Conservation (phyloP, 1,140 invertebrate species). For the Hylaeus anthracinus region DNA sequence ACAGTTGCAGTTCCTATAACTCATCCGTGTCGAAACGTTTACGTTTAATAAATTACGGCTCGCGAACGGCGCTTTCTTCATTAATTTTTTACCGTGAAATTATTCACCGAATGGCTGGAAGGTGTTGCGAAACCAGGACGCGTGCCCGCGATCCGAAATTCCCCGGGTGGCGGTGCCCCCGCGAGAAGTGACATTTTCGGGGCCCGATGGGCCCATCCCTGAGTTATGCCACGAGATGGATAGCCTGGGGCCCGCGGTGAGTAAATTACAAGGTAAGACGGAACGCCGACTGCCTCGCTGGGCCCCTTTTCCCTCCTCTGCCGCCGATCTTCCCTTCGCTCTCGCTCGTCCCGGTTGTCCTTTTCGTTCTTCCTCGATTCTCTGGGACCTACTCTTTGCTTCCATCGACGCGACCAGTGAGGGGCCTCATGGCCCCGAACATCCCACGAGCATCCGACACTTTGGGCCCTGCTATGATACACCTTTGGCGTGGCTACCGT, state of each 20-base stretch:
- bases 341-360: constrained; percentile 45
- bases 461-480: constrained; percentile 71
- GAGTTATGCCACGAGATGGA: constrained; percentile 77
- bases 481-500: constrained; percentile 72
- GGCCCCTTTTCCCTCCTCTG: constrained; percentile 21
- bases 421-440: constrained; percentile 54
- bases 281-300: constrained; percentile 71
- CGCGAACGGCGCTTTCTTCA: no score
- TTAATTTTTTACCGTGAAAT: no score
- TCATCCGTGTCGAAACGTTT: no score
- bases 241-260: constrained; percentile 78
- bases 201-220: constrained; percentile 68
- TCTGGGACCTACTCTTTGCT: constrained; percentile 18
- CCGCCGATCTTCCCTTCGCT: constrained; percentile 36
- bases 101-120: neutral
- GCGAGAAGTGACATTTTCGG: constrained; percentile 68
- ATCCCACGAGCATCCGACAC: constrained; percentile 69
- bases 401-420: constrained; percentile 36
- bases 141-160: constrained; percentile 16
- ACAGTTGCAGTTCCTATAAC: neutral
- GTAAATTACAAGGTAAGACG: constrained; percentile 80
- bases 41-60: no score
- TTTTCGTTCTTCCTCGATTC: constrained; percentile 29
- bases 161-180: constrained; percentile 20
- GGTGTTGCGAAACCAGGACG: neutral